These are phyloP conservation scores for Lithosia quadra DNA, from an alignment of 2,888 invertebrate species.

Conservation along the genomic window DNA sequence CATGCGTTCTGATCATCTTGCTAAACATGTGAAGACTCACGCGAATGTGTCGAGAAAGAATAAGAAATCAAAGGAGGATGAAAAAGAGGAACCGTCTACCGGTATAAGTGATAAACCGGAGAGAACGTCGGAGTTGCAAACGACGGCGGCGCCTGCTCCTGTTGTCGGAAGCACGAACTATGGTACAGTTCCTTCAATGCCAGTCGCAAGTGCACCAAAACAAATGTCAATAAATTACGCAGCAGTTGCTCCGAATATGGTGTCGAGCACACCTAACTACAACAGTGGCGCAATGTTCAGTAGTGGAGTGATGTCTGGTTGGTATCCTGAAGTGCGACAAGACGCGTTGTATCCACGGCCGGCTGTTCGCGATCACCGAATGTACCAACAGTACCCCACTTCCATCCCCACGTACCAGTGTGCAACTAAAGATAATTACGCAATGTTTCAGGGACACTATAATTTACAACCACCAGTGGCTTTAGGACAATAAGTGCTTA, in stretches of 20 bases:
- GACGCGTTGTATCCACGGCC: conserved; percentile 71
- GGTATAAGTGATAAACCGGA: conserved; percentile 60
- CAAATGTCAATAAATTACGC: conserved; percentile 71
- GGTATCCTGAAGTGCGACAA: conserved; percentile 77
- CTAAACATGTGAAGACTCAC: conserved; percentile 97
- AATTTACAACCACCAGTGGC: conserved; percentile 81
- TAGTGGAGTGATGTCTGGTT: conserved; percentile 68
- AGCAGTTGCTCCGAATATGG: conserved; percentile 66
- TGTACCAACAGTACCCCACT: conserved; percentile 78
- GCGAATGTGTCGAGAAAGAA: conserved; percentile 87
- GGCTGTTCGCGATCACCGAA: conserved; percentile 69
- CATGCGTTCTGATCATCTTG: conserved; percentile 97
- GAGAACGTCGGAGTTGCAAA: conserved; percentile 33
- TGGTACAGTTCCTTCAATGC: conserved; percentile 73
- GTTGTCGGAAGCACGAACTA: conserved; percentile 71
- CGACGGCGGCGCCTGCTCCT: conserved; percentile 36
- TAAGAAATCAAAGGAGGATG: conserved; percentile 75
- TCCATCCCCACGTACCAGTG: conserved; percentile 79
- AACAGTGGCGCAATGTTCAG: conserved; percentile 67
- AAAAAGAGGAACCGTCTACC: conserved; percentile 74
- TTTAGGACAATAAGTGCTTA: conserved; percentile 73
- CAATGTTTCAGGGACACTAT: conserved; percentile 83
- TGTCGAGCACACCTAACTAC: conserved; percentile 61
- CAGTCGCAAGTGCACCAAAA: conserved; percentile 60
- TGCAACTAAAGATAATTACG: conserved; percentile 80